Evolutionary conservation across 2,888 invertebrate genomes (phyloP).

Genomic region (Agonum fuliginosum): DNA sequence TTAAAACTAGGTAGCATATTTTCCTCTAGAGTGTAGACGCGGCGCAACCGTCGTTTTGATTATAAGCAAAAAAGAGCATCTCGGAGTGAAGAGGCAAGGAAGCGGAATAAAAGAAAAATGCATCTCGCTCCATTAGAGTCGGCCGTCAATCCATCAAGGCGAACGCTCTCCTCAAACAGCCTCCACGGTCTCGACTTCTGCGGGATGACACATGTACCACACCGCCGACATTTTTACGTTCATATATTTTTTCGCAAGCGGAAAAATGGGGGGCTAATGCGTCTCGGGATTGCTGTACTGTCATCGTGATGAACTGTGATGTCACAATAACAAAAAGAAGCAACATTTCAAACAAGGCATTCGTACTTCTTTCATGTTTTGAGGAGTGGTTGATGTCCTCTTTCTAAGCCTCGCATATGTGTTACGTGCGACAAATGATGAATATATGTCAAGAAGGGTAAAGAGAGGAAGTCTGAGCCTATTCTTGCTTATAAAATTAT

Average conservation of each 20-base stretch:
- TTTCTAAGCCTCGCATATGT: background rate
- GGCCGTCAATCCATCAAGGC: slow-evolving; percentile 50
- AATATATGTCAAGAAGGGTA: slow-evolving; percentile 23
- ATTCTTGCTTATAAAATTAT: slow-evolving; percentile 16
- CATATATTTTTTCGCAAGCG: slow-evolving; percentile 62
- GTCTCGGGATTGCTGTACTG: slow-evolving; percentile 62
- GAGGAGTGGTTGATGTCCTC: background rate
- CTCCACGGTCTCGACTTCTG: slow-evolving; percentile 42
- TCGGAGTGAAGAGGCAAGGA: background rate
- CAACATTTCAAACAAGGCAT: slow-evolving; percentile 65
- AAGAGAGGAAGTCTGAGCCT: too few relatives aligned
- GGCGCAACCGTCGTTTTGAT: background rate
- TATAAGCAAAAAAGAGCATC: slow-evolving; percentile 2
- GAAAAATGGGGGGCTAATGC: slow-evolving; percentile 64
- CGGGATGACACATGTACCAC: slow-evolving; percentile 31
- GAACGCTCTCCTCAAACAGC: too few relatives aligned
- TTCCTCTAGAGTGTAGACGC: too few relatives aligned
- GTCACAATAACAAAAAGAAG: slow-evolving; percentile 64
- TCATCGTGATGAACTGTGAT: slow-evolving; percentile 64
- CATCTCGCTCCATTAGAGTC: slow-evolving; percentile 47
- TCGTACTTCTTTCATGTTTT: background rate
- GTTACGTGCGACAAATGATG: slow-evolving; percentile 16
- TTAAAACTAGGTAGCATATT: background rate
- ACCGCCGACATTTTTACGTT: slow-evolving; percentile 35
- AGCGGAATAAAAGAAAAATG: slow-evolving; percentile 44